Evolutionary conservation across 2,797 vertebrate species (phyloP), one percentile per base, ranked within the genome.

Genomic region (Galago senegalensis): DNA sequence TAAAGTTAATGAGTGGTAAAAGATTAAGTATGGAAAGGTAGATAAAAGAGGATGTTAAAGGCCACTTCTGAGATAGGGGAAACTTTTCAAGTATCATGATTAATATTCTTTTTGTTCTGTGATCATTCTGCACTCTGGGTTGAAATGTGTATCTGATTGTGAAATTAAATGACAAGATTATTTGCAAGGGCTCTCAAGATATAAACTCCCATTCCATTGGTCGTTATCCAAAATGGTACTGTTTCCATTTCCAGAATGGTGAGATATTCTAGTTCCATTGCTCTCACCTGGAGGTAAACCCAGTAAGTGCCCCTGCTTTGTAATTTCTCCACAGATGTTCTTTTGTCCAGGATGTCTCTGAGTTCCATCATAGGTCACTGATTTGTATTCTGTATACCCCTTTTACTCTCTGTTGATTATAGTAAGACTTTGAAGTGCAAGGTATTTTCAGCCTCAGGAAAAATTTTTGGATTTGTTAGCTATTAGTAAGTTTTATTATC

Each of bases 91-190:
- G 79, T 85, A 70, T 53, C 13, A 25, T 31, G 92, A 61, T 27
- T 53, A 4, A 40, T 7, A 27, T 13, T 70, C 3, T 40, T 83
- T 89, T 87, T 92, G 89, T 87, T 93, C 37, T 73, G 25, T 43
- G 23, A 90, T 46, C 21, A 56, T 80, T 5, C 12, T 89, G 34
- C 34, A 70, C 4, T 58, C 46, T 29, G 76, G 40, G 65, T 93
- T 95, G 25, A 87, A 77, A 91, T 70, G 70, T 17, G 17, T 23
- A 29, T 31, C 14, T n/a, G 18, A 43, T 49, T 91, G 4, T 84
- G 40, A 93, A 96, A 49, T 87, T 58, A 49, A 84, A 73, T 21
- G 5, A n/a, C 17, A 49, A 34, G 12, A 92, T 84, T 80, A 70
- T 75, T 95, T 94, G 11, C 4, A 81, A 80, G 37, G 27, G 9